Evolutionary conservation across 2,113 vertebrate genomes (phyloP).

Genomic region (Tragelaphus imberbis): DNA sequence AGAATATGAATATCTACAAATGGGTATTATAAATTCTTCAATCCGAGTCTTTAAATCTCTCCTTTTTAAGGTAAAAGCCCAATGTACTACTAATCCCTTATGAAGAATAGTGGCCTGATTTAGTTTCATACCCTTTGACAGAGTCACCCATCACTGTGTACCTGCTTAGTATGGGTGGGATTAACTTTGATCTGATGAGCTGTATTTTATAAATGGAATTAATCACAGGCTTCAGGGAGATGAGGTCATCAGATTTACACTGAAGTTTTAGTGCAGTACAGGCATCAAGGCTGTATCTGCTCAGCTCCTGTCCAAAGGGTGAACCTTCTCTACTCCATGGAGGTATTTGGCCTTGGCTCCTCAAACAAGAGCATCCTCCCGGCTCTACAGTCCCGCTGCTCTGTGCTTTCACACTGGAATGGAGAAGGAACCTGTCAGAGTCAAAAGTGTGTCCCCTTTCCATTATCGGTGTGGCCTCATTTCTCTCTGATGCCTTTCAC

Average conservation of each 20-base stretch:
- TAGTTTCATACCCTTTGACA: constrained; percentile 23
- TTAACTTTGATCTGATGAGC: constrained; percentile 61
- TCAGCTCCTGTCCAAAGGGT: constrained; percentile 1
- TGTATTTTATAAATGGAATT: constrained; percentile 35
- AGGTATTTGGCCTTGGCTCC: constrained; percentile 4
- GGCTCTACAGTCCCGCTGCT: background rate
- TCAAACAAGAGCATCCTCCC: background rate
- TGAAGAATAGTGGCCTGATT: constrained; percentile 38
- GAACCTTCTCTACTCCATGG: background rate
- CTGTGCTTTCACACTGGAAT: background rate
- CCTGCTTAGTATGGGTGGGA: constrained; percentile 16
- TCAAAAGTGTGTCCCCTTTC: background rate
- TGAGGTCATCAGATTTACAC: constrained; percentile 1
- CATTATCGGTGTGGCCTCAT: background rate
- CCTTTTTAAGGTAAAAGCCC: constrained; percentile 6
- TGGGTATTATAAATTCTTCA: background rate
- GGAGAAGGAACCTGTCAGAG: background rate
- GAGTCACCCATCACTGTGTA: constrained; percentile 18
- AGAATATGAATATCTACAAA: background rate
- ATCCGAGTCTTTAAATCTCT: constrained; percentile 8
- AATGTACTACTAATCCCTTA: constrained; percentile 8
- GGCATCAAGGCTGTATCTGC: background rate
- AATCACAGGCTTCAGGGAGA: constrained; percentile 3
- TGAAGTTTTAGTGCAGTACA: background rate
- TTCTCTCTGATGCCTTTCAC: background rate